Base-by-base conservation (phyloP, 1,140 invertebrate species). In the Pteromalus puparum region DNA sequence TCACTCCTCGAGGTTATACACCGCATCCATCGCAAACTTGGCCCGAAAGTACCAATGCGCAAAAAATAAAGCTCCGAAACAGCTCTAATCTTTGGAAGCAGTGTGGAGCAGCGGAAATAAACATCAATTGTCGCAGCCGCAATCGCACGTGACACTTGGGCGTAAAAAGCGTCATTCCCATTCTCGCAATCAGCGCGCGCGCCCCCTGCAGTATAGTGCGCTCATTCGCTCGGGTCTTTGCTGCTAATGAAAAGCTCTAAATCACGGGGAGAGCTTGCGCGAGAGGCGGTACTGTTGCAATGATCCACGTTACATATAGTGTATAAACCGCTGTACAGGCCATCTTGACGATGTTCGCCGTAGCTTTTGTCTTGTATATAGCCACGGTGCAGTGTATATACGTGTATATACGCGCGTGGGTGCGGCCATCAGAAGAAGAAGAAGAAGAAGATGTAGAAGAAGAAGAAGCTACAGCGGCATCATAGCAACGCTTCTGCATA, bases 401-500 rank as follows among this genome's bases (percentile, higher is more conserved):
- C 70, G 46, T 73, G 46, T 74, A 65, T 24, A 26, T 6, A 30
- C 1, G 3, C 15, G 53, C 75, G 38, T 77, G 18, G 26, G 38
- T 30, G 42, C 72, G 65, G 38, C n/a, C 68, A 5, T 3, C 28
- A 26, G 12, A 70, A 13, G 68, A 30, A 30, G 26, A 26, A 26
- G 68, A 15, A 53, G 48, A 53, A 53, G 48, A 18, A 18, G 48
- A 53, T 21, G 21, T 21, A 61, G 53, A 21, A 61, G 53, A 21
- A n/a, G 53, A n/a, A 61, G 53, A n/a, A 61, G 53, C 53, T 61
- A n/a, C 53, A 34, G 30, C 12, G 26, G 68, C 68, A 70, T 70
- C 68, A 70, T n/a, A n/a, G 53, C 53, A 28, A 21, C 21, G 81
- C 83, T 30, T 87, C 88, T 84, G 87, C 87, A 91, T 90, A 91